Percentiles rank a stretch among this genome's conserved stretches.
phyloP scores from a whole-genome alignment of 2,113 vertebrate species.

The Lathamus discolor region DNA sequence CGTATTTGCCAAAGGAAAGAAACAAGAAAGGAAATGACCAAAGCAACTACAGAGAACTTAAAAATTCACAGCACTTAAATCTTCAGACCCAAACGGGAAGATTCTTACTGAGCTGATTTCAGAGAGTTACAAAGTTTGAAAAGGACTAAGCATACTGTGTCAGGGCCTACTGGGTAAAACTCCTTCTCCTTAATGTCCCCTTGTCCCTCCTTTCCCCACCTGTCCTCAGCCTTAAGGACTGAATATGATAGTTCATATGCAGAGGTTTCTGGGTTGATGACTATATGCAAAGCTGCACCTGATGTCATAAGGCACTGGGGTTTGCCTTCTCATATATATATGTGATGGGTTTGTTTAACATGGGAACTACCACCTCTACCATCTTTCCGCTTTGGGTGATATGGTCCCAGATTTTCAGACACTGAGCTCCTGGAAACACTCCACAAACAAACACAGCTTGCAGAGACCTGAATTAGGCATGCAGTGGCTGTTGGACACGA shows the following conservation, averaged over 20 bases:
- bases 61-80: background rate
- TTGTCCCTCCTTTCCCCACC: background rate
- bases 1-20: conserved; percentile 8
- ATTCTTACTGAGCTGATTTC: background rate
- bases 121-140: background rate
- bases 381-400: background rate
- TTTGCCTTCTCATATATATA: background rate
- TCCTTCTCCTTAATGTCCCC: background rate
- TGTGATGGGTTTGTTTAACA: background rate
- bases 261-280: background rate
- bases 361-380: background rate
- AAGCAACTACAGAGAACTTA: background rate
- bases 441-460: accelerated
- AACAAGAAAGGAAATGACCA: background rate
- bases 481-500: accelerated
- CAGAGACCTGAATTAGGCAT: background rate
- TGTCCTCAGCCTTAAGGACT: background rate
- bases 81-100: background rate
- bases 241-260: background rate
- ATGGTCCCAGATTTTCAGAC: background rate
- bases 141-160: background rate
- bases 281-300: accelerated
- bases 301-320: accelerated
- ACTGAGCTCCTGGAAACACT: background rate
- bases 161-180: background rate